Conservation (phyloP, 2,888 invertebrate genomes). For the Spatulosminthurus flaviceps region DNA sequence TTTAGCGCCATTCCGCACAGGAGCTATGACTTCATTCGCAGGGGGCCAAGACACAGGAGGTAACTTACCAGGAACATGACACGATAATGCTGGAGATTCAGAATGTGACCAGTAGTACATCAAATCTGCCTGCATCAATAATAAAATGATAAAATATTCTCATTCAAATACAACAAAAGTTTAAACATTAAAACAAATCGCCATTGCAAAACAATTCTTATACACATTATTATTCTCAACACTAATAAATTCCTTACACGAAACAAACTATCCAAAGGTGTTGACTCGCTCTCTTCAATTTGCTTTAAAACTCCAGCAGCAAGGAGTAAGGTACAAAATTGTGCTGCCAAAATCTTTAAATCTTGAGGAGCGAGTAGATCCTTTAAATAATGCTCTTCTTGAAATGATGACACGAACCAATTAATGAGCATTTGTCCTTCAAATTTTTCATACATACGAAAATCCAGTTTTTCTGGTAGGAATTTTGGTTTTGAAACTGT, state of each 20-base stretch:
- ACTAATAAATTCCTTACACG: constrained; percentile 73
- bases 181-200: too few species aligned
- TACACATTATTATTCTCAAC: too few species aligned
- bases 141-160: not conserved
- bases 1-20: constrained; percentile 65
- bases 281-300: constrained; percentile 77
- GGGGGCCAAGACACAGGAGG: constrained; percentile 80
- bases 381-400: constrained; percentile 75
- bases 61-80: constrained; percentile 78
- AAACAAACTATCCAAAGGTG: constrained; percentile 74
- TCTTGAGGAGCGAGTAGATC: constrained; percentile 76
- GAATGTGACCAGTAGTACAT: constrained; percentile 93
- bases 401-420: constrained; percentile 83
- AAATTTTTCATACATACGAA: constrained; percentile 87
- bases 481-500: constrained; percentile 75
- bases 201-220: too few species aligned
- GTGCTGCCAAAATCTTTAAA: constrained; percentile 78
- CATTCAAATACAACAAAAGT: not conserved
- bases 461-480: constrained; percentile 86
- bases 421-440: constrained; percentile 94
- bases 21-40: constrained; percentile 63
- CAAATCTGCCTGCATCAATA: constrained; percentile 74
- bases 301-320: constrained; percentile 86
- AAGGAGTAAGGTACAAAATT: constrained; percentile 86
- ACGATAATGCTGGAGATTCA: constrained; percentile 74